Evolutionary conservation across 2,797 vertebrate genomes (phyloP), one percentile per base, ranked within the genome.

Genomic region (Bovichtus diacanthus): DNA sequence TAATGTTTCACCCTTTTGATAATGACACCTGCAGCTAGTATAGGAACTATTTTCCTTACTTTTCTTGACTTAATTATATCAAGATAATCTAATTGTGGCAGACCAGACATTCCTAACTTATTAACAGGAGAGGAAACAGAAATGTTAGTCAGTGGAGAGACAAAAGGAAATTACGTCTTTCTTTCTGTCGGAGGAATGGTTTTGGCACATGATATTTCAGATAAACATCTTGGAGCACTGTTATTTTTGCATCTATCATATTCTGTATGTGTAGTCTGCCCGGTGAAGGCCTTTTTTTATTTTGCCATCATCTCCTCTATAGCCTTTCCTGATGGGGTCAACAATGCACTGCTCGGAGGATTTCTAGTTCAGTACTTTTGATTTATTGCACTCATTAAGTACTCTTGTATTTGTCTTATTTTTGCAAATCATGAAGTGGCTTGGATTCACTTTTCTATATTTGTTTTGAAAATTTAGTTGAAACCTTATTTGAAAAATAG

Each of bases 231-330:
- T 44, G 31, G 3, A 55, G n/a, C 21, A 39, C 10, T 56, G 18
- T 25, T 43, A 12, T 51, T 38, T 5, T 46, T 61, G 41, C 43
- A 21, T 34, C 16, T 31, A 23, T 36, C 39, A 18, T 49, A 8
- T 62, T n/a, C 53, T 76, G 61, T 39, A 10, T 51, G 34, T 58
- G 34, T 15, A 25, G 23, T 1, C 70, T 70, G 55, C 49, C 29
- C 58, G 65, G 39, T 47, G 1, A 62, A 68, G 85, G 87, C 78
- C 79, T 70, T 50, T 63, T 58, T n/a, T n/a, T 74, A 58, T 53
- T 74, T 53, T 60, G 6, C 23, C 69, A 38, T 34, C 21, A 76
- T 44, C 54, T 69, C 60, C 53, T 59, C n/a, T 73, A 3, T 16
- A 73, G 55, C 27, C 46, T 65, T 78, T 56, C 16, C 34, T 56